Base-by-base conservation (phyloP, 1,140 invertebrate genomes). In the Drosophila cardini region DNA sequence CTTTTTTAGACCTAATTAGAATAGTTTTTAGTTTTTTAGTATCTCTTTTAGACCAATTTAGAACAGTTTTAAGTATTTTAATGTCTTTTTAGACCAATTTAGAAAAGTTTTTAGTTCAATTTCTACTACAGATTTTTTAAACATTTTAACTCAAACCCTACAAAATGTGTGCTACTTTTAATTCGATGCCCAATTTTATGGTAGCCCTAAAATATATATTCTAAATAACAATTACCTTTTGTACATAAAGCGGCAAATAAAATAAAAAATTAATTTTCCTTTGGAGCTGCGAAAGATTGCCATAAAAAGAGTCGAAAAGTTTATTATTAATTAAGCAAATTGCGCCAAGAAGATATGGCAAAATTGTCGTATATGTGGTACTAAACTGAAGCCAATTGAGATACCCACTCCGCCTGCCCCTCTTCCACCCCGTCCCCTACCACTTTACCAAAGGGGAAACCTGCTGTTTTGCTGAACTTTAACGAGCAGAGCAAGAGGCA, bases 281-380 rank as follows among this genome's bases (percentile, higher is more conserved):
- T 69, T 53, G 5, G 21, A 3, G 21, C 21, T 3, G 62, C 62
- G 45, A 15, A 64, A 80, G 61, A 38, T 45, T 48, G 21, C 21
- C 50, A 73, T 55, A 38, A 50, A 64, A 58, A 68, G 13, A 65
- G 62, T 34, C 32, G 7, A 32, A 70, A 76, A 76, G 78, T 87
- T 87, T 79, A 65, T 86, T 86, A 86, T 79, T 86, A 82, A 86
- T 86, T 86, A 87, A 76, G 78, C 65, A 73, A 87, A 86, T 87
- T 74, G 83, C 68, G 72, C 57, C 72, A 76, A 81, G 71, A 42
- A 82, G 76, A 79, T 86, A 78, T 82, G 67, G 72, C 52, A 76
- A 58, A 68, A 68, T 67, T 8, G 16, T 16, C 32, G 26, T 68
- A 72, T 40, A 69, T 68, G 40, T 61, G 36, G 52, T 52, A 68